phyloP scores from a whole-genome alignment of 2,797 vertebrate species.

The Sebastes diaconus region DNA sequence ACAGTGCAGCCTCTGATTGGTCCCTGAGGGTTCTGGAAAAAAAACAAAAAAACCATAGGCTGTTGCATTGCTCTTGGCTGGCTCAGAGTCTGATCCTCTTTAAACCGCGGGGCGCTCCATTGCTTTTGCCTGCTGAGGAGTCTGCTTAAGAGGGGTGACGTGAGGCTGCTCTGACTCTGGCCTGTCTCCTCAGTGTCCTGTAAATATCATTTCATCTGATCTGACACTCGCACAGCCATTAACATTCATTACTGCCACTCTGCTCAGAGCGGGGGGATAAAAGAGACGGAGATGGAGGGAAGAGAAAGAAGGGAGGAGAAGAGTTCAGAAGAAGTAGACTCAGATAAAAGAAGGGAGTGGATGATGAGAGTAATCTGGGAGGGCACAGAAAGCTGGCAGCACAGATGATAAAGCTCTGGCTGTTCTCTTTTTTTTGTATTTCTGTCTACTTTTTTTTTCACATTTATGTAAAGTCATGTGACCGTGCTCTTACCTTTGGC shows the following conservation, averaged over 20 bases:
- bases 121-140: slow-evolving; percentile 54
- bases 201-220: slow-evolving; percentile 66
- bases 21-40: slow-evolving; percentile 42
- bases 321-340: slow-evolving; percentile 62
- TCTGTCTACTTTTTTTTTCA: neutral
- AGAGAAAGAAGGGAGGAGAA: slow-evolving; percentile 48
- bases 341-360: slow-evolving; percentile 50
- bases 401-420: slow-evolving; percentile 34
- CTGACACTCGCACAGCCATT: slow-evolving; percentile 65
- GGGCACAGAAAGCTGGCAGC: slow-evolving; percentile 23
- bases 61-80: slow-evolving; percentile 53
- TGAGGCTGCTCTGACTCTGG: slow-evolving; percentile 50
- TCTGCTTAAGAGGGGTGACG: slow-evolving; percentile 39
- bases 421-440: slow-evolving; percentile 10
- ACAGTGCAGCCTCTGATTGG: slow-evolving; percentile 67
- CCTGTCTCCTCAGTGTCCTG: slow-evolving; percentile 59
- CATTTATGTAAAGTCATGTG: neutral
- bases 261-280: slow-evolving; percentile 40
- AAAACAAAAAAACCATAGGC: slow-evolving; percentile 8
- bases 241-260: slow-evolving; percentile 71
- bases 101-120: slow-evolving; percentile 49
- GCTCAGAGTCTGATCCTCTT: slow-evolving; percentile 59
- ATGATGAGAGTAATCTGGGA: slow-evolving; percentile 46
- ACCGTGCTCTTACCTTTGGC: slow-evolving; percentile 78
- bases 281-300: slow-evolving; percentile 28